Evolutionary conservation across 1,140 invertebrate species (phyloP), one percentile per base, ranked within the genome.

Genomic region (Solen grandis): DNA sequence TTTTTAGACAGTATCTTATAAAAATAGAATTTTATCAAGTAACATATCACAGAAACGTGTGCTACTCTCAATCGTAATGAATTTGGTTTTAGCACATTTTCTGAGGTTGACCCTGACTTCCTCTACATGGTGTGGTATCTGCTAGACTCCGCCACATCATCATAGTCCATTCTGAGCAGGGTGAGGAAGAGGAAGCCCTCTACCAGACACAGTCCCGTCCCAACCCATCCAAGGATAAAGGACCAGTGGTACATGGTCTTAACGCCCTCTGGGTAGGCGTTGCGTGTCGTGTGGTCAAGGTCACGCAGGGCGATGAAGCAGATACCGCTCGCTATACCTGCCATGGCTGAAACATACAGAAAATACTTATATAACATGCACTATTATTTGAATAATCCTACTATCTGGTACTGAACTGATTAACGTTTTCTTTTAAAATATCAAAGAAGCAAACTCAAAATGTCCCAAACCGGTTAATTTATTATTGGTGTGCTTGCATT

Each of bases 281-380:
- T 36, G 13, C 68, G 46, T 13, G 74, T 59, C 13, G 75, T 84
- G 22, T 79, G 54, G 41, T 88, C 85, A 50, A 86, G 55, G 77
- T 89, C 87, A 31, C 86, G 78, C 22, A 89, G 36, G 29, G 87
- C 88, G 33, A 89, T 89, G 76, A 89, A 89, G 50, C 87, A 85
- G 19, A 89, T 86, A 14, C 87, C 84, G 55, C 88, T 86, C 0
- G 85, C 81, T 8, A 88, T 87, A 10, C 85, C 88, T 36, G 80
- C 81, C 82, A 89, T 85, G 29, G 83, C 88, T 89, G 81, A 60
- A 84, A 86, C 31, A 62, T 14, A 54, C 73, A 78, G 5, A 4
- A 33, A 36, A 41, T 2, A 52, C 63, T 31, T 62, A 52, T 36
- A 33, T 22, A 41, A 27, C 14, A 41, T 31, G n/a, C 35, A 60